Evolutionary conservation across 2,113 vertebrate species (phyloP), one percentile per base, ranked within the genome.

Genomic region (Albula goreensis): DNA sequence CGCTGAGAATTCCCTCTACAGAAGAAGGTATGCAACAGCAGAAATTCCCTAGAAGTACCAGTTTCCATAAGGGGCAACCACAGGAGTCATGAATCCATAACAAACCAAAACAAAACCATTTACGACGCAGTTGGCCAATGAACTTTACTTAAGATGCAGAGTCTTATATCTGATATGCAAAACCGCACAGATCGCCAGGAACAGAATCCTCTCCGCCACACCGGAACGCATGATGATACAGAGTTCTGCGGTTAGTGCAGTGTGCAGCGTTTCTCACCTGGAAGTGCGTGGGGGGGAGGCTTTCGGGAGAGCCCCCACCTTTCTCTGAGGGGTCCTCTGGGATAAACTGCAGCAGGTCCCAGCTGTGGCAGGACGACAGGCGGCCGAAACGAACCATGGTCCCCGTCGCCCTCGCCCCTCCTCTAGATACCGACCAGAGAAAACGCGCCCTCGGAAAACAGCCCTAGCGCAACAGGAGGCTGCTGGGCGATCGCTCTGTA

Each of bases 281-380:
- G 87, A 63, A 86, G 85, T 90, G 87, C 13, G 22, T 63, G 3
- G 60, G 11, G 0, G 88, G 53, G 2, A 74, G 79, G 8, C 19
- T 82, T 0, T 0, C n/a, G 2, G 89, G 10, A 15, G 84, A 66
- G 9, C 84, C 85, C 1, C 88, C 83, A 85, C 90, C 89, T 0
- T 0, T 25, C 2, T 77, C 81, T 70, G 92, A 66, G 70, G 92
- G 11, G 78, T 86, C 91, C 19, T 93, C 94, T 0, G 93, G 85
- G 85, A 93, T 92, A 49, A 92, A 90, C 0, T 93, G 90, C 13
- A 96, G 91, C 82, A 95, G 89, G 88, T 96, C 95, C 95, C 94
- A 96, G 91, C 96, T 96, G 87, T 79, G 93, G 94, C 95, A 95
- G 19, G 94, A 94, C 0, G 94, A 56, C 5, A 96, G 90, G 5